Evolutionary conservation across 2,113 vertebrate species (phyloP), one percentile per base, ranked within the genome.

Genomic region (Centrocercus urophasianus): DNA sequence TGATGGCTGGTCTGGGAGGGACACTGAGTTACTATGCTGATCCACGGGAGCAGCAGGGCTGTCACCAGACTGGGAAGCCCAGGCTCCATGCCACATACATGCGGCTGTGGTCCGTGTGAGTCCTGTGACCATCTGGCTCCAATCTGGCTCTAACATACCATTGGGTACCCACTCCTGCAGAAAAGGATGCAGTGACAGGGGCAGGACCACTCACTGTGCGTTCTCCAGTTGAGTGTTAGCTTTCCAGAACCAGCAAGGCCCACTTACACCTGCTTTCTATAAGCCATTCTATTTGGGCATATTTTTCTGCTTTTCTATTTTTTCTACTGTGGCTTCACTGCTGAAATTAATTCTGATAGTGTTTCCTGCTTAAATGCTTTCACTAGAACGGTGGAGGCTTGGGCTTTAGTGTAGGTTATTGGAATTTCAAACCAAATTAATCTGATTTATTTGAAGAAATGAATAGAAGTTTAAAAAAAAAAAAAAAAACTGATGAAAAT

Each of bases 101-200:
- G 3, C 19, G 18, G 0, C 73, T 25, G 1, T 5, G 30, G 42
- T 10, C 61, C 40, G 19, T 1, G 1, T 28, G 48, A 12, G n/a
- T 18, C 76, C 36, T 6, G 50, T 16, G 59, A 21, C 43, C 16
- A 1, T 48, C 17, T 83, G 10, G n/a, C 38, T 64, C 38, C 38
- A 18, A 32, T 19, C 30, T 54, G 52, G 14, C 15, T 30, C 14
- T 54, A 18, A 8, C 19, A 43, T 24, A 38, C 13, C 0, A 0
- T 73, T 1, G 5, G 11, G 43, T n/a, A 2, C 4, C 52, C 10
- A 3, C 3, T 42, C 10, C 18, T 11, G 34, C 15, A 5, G 7
- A 13, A 24, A 21, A 30, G 47, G 45, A 6, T 61, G 30, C 61
- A 3, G 7, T 19, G 56, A 22, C 7, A 65, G 20, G 24, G 25